A percentile compares a stretch with the other conserved stretches of the same genome.
phyloP scores from a whole-genome alignment of 2,888 invertebrate genomes.

The Panopea generosa region DNA sequence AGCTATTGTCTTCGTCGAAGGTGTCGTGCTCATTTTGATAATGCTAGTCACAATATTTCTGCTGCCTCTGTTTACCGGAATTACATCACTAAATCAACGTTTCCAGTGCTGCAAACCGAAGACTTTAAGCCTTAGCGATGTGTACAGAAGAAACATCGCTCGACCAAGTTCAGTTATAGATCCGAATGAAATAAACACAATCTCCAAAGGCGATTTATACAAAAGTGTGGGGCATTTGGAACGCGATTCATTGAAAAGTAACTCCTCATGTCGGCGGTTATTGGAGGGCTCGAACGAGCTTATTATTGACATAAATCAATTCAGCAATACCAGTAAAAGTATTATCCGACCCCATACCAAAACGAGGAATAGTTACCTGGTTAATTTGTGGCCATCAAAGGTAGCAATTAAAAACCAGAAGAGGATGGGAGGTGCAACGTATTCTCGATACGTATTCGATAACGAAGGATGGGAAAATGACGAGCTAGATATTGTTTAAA shows the following conservation, averaged over 20 bases:
- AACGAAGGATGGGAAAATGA: background rate
- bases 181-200: constrained; percentile 9
- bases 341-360: too few relatives aligned
- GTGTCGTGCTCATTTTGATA: constrained; percentile 63
- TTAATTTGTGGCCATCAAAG: constrained; percentile 10
- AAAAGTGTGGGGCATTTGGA: constrained; percentile 17
- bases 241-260: background rate
- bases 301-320: constrained; percentile 11
- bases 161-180: too few relatives aligned
- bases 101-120: too few relatives aligned
- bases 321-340: constrained; percentile 5
- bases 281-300: background rate
- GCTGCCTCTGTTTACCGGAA: constrained; percentile 74
- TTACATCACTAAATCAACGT: constrained; percentile 74
- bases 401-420: background rate
- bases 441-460: background rate
- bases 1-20: constrained; percentile 63
- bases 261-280: background rate
- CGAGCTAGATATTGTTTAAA: too few relatives aligned
- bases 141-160: too few relatives aligned
- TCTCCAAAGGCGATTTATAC: constrained; percentile 9
- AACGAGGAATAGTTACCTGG: too few relatives aligned
- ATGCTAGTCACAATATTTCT: constrained; percentile 72
- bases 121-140: too few relatives aligned
- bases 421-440: background rate